A percentile compares a stretch with the other conserved stretches of the same genome.
Conservation (phyloP, 2,888 invertebrate species). For the Caenorhabditis zanzibari region DNA sequence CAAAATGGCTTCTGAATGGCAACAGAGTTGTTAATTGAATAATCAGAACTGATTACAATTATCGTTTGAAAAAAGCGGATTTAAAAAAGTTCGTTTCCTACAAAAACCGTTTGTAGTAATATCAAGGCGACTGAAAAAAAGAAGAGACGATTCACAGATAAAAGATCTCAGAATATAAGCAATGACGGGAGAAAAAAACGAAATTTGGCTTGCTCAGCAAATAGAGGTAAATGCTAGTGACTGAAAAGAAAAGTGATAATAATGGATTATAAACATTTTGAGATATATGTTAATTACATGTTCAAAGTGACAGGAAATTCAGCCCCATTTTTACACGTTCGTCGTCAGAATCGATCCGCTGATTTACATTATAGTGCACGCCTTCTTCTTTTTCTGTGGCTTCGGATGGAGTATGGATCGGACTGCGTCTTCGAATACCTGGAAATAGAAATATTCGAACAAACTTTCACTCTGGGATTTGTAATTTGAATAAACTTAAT, state of each 20-base stretch:
- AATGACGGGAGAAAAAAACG: not conserved
- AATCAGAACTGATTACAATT: constrained; percentile 4
- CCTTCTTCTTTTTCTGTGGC: constrained; percentile 89
- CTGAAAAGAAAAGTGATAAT: constrained; percentile 13
- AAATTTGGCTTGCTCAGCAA: constrained; percentile 33
- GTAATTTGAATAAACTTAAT: too few relatives aligned
- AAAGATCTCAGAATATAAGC: constrained; percentile 23
- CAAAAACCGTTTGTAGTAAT: constrained; percentile 17
- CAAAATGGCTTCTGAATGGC: too few relatives aligned
- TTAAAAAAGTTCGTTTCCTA: constrained; percentile 25
- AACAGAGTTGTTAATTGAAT: not conserved
- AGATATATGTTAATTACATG: constrained; percentile 34
- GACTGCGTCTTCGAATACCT: constrained; percentile 99
- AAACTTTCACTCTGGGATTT: too few relatives aligned
- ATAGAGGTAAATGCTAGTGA: constrained; percentile 54
- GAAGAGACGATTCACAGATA: constrained; percentile 22
- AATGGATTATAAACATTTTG: constrained; percentile 8
- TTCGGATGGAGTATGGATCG: constrained; percentile 97
- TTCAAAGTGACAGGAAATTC: constrained; percentile 37
- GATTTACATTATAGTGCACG: constrained; percentile 79
- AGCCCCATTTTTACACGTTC: too few relatives aligned
- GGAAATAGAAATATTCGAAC: constrained; percentile 22
- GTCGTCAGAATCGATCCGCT: not conserved
- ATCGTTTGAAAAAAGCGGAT: not conserved
- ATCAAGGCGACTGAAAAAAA: constrained; percentile 10